Evolutionary conservation across 2,113 vertebrate species (phyloP).

Genomic region (Arenaria interpres): DNA sequence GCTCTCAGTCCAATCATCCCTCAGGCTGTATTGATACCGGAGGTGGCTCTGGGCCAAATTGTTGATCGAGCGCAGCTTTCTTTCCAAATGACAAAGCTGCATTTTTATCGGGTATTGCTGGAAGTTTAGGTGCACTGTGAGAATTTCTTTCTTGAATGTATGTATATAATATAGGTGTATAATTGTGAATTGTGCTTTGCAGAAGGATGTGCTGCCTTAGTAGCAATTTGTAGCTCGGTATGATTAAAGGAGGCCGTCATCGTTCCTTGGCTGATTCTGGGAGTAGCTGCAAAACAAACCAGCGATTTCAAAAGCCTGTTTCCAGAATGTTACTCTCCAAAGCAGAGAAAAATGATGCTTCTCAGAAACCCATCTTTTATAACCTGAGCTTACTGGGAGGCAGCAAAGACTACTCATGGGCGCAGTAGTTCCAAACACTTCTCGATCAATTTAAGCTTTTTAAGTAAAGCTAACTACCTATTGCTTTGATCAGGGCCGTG

Average conservation of each 20-base stretch:
- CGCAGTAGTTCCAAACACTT: not conserved
- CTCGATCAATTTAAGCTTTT: not conserved
- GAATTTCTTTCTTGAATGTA: not conserved
- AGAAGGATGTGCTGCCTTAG: not conserved
- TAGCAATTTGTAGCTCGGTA: not conserved
- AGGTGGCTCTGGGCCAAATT: not conserved
- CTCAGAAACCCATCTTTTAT: not conserved
- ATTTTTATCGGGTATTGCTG: not conserved
- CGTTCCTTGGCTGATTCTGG: not conserved
- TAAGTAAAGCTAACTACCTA: not conserved
- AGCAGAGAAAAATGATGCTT: not conserved
- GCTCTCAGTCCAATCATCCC: not conserved
- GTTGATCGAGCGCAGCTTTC: not conserved
- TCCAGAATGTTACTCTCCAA: not conserved
- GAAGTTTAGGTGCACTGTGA: no score
- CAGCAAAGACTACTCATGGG: not conserved
- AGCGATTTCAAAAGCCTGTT: not conserved
- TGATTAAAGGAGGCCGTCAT: not conserved
- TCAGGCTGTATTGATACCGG: rapidly evolving
- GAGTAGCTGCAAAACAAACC: not conserved
- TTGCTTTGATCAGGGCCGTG: not conserved
- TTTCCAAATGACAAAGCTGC: not conserved
- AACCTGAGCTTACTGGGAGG: not conserved
- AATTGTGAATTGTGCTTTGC: not conserved
- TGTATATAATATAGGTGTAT: not conserved